Percentiles rank a stretch among this genome's conserved stretches.
Conservation (phyloP, 1,140 invertebrate species). For the Trichonephila inaurata region DNA sequence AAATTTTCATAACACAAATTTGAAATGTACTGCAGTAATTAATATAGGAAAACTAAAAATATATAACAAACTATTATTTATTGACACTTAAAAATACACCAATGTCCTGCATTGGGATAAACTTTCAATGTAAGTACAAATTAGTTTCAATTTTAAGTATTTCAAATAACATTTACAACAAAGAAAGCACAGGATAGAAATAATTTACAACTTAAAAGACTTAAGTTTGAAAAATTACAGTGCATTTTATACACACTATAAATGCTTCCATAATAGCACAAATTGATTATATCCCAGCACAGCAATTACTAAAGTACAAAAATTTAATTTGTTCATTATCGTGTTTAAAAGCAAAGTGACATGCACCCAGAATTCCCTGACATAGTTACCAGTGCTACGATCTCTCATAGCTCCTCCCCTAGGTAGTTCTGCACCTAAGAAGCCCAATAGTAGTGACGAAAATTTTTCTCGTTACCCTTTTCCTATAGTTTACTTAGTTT, state of each 20-base stretch:
- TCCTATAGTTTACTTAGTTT: no score
- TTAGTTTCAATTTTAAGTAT: not conserved
- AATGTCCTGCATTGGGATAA: not conserved
- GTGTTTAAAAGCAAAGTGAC: no score
- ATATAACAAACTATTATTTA: not conserved
- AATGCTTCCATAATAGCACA: no score
- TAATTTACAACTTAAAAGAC: not conserved
- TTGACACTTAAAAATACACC: not conserved
- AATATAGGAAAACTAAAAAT: not conserved
- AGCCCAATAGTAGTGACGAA: no score
- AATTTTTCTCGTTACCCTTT: no score
- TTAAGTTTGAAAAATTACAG: not conserved
- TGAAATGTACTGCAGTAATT: not conserved
- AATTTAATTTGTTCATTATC: not conserved
- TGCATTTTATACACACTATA: no score
- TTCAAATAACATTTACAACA: not conserved
- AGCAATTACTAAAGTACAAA: not conserved
- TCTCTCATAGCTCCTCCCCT: no score
- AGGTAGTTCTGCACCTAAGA: no score
- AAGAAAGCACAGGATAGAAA: not conserved
- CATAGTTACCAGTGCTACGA: no score
- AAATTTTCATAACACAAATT: no score
- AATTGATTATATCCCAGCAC: not conserved
- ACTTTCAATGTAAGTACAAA: not conserved
- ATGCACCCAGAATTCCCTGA: no score